These are phyloP conservation scores for Pseudomyrmex cubaensis DNA, from an alignment of 1,140 invertebrate species.

Conservation along the genomic window DNA sequence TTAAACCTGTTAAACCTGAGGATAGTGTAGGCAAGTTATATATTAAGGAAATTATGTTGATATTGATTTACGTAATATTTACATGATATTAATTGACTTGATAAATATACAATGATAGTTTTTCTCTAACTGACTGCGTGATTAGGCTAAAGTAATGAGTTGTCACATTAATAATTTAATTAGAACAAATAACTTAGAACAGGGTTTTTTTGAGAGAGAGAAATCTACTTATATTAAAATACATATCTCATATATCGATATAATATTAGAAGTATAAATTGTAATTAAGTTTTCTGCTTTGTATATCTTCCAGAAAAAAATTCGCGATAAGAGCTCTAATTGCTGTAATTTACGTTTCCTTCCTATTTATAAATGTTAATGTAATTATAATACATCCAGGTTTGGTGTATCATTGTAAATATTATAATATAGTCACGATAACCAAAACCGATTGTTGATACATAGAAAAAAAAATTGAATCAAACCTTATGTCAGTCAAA, in stretches of 20 bases:
- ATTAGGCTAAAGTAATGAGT: slow-evolving; percentile 2
- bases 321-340: background rate
- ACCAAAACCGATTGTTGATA: slow-evolving; percentile 11
- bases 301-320: slow-evolving; percentile 2
- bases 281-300: slow-evolving; percentile 18
- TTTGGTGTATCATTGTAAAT: background rate
- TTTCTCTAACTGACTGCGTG: background rate
- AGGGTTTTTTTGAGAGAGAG: too few relatives aligned
- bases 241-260: background rate
- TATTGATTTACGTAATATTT: too few relatives aligned
- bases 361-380: background rate
- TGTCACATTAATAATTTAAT: background rate
- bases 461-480: background rate
- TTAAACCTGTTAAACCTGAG: background rate
- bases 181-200: background rate
- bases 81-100: too few relatives aligned
- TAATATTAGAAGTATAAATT: background rate
- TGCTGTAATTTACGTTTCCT: slow-evolving; percentile 45
- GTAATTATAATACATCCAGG: slow-evolving; percentile 6
- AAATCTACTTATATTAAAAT: background rate
- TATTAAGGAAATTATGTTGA: background rate
- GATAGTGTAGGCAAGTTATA: background rate
- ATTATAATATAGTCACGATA: slow-evolving; percentile 7
- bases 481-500: background rate
- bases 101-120: too few relatives aligned